Conservation (phyloP, 1,140 invertebrate genomes). For the Drosophila kohkoa region DNA sequence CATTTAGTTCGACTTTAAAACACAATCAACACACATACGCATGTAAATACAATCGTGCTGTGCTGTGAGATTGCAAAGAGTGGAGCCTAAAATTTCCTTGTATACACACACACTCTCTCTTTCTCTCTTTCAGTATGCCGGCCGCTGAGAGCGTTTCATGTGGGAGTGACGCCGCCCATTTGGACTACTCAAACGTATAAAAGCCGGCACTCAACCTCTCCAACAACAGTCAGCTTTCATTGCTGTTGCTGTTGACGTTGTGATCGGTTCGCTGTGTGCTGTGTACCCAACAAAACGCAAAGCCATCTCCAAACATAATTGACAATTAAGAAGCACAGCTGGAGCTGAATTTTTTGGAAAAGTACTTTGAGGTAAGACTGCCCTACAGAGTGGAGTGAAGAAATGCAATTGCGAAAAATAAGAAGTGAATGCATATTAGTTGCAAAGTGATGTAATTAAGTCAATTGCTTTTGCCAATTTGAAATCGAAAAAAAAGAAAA, state of each 20-base stretch:
- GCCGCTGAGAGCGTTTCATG: conserved; percentile 20
- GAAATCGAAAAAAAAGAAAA: conserved; percentile 30
- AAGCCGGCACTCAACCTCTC: conserved; percentile 47
- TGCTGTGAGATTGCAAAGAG: neutral
- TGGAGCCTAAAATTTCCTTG: neutral
- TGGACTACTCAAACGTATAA: conserved; percentile 60
- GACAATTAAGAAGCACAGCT: conserved; percentile 35
- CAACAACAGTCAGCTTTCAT: conserved; percentile 66
- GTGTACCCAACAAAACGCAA: conserved; percentile 21
- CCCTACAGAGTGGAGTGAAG: neutral
- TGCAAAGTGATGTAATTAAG: conserved; percentile 71
- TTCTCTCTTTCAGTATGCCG: conserved; percentile 15
- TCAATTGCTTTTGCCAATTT: conserved; percentile 53
- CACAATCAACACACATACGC: neutral
- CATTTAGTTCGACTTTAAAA: neutral
- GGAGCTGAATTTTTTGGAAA: conserved; percentile 40
- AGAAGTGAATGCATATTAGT: conserved; percentile 30
- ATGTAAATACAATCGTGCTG: neutral
- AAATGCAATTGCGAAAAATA: neutral
- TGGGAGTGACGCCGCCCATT: conserved; percentile 45
- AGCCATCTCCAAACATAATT: conserved; percentile 34
- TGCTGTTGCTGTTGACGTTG: conserved; percentile 52
- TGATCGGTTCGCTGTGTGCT: conserved; percentile 56
- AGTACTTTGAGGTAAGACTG: conserved; percentile 45
- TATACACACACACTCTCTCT: neutral